A percentile compares a stretch with the other conserved stretches of the same genome.
phyloP scores from a whole-genome alignment of 2,797 vertebrate species.

The Chelon labrosus region DNA sequence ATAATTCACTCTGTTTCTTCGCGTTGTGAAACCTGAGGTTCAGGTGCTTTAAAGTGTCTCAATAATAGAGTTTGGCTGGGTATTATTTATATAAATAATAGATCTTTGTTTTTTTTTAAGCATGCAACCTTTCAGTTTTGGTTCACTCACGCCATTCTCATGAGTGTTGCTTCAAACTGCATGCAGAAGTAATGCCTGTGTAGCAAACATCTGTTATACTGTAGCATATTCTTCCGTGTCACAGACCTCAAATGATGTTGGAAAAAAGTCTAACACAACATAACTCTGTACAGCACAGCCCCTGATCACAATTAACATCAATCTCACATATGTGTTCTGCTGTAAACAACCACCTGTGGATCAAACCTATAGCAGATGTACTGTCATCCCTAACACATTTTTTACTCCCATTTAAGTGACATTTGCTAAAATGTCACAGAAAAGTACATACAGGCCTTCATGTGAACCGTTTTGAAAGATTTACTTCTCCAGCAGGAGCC shows the following conservation, averaged over 20 bases:
- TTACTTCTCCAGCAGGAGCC: not conserved
- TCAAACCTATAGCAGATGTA: not conserved
- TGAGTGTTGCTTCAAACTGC: not conserved
- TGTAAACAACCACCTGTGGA: not conserved
- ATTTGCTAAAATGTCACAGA: not conserved
- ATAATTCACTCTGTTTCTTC: constrained; percentile 24
- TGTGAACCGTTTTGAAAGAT: not conserved
- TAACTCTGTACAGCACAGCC: not conserved
- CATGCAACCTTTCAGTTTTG: not conserved
- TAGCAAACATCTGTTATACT: too few species aligned
- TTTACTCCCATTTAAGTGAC: not conserved
- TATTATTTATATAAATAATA: not conserved
- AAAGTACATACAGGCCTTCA: not conserved
- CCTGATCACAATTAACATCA: not conserved
- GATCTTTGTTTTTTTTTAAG: not conserved
- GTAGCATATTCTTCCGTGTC: too few species aligned
- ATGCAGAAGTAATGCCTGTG: not conserved
- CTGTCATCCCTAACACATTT: too few species aligned
- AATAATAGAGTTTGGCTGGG: not conserved
- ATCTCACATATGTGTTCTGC: not conserved
- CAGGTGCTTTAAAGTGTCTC: not conserved
- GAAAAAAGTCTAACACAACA: not conserved
- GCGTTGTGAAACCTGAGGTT: constrained; percentile 20
- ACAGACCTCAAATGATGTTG: not conserved
- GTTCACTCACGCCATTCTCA: not conserved